phyloP scores from a whole-genome alignment of 2,888 invertebrate species.

The Galerucella pusilla region DNA sequence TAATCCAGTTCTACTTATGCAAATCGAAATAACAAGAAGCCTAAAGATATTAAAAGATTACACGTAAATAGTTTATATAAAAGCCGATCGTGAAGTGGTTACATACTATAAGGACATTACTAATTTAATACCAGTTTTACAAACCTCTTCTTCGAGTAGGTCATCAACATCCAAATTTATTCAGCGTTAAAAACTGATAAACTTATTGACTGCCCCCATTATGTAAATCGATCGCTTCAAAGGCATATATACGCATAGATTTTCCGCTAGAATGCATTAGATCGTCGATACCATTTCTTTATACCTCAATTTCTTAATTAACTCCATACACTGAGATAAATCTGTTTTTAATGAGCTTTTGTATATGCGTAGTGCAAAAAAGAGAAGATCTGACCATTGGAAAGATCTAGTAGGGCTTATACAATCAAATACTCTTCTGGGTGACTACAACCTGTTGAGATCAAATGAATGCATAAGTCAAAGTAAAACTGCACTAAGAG shows the following conservation, averaged over 20 bases:
- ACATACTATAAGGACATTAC: constrained; percentile 23
- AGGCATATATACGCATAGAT: neutral
- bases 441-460: too few species aligned
- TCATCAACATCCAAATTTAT: constrained; percentile 25
- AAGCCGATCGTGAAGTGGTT: constrained; percentile 2
- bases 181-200: constrained; percentile 26
- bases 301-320: neutral
- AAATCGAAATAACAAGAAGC: constrained; percentile 11
- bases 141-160: constrained; percentile 3
- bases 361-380: too few species aligned
- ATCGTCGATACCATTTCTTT: neutral
- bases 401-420: too few species aligned
- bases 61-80: constrained; percentile 13
- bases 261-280: constrained; percentile 4
- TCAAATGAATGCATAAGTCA: too few species aligned
- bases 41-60: constrained; percentile 16
- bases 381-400: too few species aligned
- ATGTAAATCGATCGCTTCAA: constrained; percentile 14
- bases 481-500: too few species aligned
- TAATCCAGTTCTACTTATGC: constrained; percentile 7
- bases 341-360: too few species aligned
- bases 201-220: constrained; percentile 21
- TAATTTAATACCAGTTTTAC: constrained; percentile 19
- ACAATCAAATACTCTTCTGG: too few species aligned
- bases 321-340: neutral